Conservation (phyloP, 2,113 vertebrate genomes). For the Danio rerio region DNA sequence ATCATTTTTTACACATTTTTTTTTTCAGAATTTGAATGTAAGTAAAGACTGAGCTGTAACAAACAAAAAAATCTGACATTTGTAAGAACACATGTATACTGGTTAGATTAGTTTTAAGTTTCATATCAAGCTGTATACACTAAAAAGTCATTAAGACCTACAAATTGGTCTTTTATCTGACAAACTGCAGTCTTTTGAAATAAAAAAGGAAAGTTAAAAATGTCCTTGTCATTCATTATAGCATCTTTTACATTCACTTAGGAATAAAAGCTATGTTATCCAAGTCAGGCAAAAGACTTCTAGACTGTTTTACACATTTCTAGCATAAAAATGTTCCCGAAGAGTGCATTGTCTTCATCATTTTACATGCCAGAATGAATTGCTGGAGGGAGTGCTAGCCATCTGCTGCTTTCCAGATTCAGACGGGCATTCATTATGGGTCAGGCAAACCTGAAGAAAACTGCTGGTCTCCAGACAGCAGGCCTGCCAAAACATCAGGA, state of each 20-base stretch:
- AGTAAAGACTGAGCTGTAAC: neutral
- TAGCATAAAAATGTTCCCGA: neutral
- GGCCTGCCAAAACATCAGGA: constrained; percentile 39
- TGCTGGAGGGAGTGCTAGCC: constrained; percentile 53
- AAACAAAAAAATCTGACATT: neutral
- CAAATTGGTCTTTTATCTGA: no score
- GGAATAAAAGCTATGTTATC: neutral
- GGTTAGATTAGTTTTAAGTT: no score
- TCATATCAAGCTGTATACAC: no score
- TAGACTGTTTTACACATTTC: neutral
- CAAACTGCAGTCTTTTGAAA: no score
- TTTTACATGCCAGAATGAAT: constrained; percentile 39
- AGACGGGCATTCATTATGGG: constrained; percentile 55
- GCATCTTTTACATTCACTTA: neutral
- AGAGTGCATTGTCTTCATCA: neutral
- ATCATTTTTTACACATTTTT: neutral
- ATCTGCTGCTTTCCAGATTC: constrained; percentile 61
- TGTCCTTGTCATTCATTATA: neutral
- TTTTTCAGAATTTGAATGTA: neutral
- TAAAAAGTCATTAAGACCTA: no score
- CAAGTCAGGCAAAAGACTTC: neutral
- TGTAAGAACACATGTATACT: neutral
- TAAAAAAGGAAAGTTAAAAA: neutral
- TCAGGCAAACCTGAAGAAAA: constrained; percentile 34
- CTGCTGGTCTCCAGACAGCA: constrained; percentile 4